These are phyloP conservation scores for Pelagia noctiluca DNA, from an alignment of 30 jellyfish, hydroid and myxozoan genomes.

Conservation along the genomic window DNA sequence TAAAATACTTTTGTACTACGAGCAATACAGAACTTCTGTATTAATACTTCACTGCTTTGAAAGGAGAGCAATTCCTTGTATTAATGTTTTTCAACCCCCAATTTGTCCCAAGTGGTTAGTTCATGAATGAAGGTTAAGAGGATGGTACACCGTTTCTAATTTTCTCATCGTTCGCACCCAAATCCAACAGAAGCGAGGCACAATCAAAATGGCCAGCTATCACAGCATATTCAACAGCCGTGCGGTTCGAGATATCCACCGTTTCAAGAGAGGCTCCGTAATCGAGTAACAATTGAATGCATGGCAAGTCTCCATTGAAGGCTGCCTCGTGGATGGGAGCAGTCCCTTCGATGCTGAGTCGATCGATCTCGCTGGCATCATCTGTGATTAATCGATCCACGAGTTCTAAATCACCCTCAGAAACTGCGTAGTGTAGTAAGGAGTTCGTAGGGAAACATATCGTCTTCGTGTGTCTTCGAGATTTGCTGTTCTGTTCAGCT, in stretches of 20 bases:
- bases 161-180: conserved; percentile 71
- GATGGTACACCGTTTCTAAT: conserved; percentile 74
- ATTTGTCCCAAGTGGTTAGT: too few species aligned
- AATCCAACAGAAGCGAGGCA: conserved; percentile 70
- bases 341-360: conserved; percentile 77
- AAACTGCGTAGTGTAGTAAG: conserved; percentile 74
- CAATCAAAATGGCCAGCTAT: conserved; percentile 89
- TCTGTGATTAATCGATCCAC: conserved; percentile 49
- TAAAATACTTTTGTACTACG: too few species aligned
- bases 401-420: conserved; percentile 70
- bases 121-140: too few species aligned
- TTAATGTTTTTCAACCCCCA: too few species aligned
- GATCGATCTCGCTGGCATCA: conserved; percentile 62
- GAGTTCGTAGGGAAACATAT: conserved; percentile 77
- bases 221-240: conserved; percentile 82
- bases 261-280: conserved; percentile 80
- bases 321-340: conserved; percentile 94
- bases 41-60: too few species aligned
- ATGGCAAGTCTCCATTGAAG: conserved; percentile 55
- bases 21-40: too few species aligned
- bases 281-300: conserved; percentile 55
- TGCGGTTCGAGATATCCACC: conserved; percentile 41
- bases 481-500: conserved; percentile 12
- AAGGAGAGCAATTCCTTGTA: too few species aligned
- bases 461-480: conserved; percentile 12